Conservation (phyloP, 2,113 vertebrate genomes). For the Anhinga rufa region DNA sequence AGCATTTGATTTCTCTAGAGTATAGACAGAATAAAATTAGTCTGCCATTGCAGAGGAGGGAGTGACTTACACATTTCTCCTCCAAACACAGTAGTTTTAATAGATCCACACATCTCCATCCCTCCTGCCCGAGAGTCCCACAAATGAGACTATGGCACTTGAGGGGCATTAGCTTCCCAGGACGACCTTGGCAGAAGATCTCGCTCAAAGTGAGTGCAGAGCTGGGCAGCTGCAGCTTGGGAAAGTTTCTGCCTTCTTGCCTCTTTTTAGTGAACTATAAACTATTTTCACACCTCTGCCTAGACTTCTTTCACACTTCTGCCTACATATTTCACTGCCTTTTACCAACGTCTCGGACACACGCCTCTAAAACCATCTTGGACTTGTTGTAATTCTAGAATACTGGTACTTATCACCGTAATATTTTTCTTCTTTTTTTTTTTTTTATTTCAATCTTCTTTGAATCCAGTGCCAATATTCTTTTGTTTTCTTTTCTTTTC, state of each 20-base stretch:
- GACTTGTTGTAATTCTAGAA: neutral
- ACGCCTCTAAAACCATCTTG: neutral
- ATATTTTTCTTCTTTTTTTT: neutral
- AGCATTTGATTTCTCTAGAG: constrained; percentile 9
- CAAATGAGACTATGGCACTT: neutral
- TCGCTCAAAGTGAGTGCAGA: neutral
- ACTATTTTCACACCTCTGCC: constrained; percentile 18
- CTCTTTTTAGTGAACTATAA: constrained; percentile 10
- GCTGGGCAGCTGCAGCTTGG: neutral
- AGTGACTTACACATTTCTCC: neutral
- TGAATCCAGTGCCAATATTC: neutral
- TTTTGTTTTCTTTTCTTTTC: neutral
- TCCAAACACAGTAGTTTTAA: neutral
- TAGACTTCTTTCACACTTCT: constrained; percentile 23
- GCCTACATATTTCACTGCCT: neutral
- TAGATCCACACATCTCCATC: neutral
- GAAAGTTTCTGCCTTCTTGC: neutral
- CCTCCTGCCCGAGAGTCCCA: neutral
- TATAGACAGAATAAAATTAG: neutral
- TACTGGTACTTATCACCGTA: neutral
- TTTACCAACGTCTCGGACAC: neutral
- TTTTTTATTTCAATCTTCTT: too few species aligned
- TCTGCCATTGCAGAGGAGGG: neutral
- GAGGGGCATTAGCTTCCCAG: neutral
- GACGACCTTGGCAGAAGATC: neutral